These are phyloP conservation scores for Eriocheir sinensis DNA, from an alignment of 1,140 invertebrate genomes.

Conservation along the genomic window DNA sequence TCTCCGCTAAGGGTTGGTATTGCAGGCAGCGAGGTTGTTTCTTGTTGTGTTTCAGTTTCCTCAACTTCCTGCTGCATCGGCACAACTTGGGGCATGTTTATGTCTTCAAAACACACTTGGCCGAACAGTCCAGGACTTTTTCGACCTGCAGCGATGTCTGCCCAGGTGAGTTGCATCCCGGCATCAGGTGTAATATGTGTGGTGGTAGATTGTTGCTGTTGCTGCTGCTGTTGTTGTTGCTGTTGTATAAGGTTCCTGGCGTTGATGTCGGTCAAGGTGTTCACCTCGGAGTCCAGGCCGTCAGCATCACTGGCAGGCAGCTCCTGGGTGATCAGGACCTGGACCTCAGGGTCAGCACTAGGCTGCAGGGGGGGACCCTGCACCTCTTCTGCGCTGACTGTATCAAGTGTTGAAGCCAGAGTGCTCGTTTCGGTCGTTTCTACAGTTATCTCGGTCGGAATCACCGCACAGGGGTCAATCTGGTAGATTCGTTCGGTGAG, in stretches of 20 bases:
- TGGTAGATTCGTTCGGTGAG: conserved; percentile 79
- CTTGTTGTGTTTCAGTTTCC: conserved; percentile 28
- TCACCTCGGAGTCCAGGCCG: conserved; percentile 65
- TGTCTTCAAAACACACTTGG: conserved; percentile 49
- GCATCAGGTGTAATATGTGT: conserved; percentile 29
- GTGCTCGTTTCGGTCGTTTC: conserved; percentile 76
- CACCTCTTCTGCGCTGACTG: conserved; percentile 48
- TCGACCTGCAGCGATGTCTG: conserved; percentile 78
- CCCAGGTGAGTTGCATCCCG: conserved; percentile 72
- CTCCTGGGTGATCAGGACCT: conserved; percentile 66
- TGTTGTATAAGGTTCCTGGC: conserved; percentile 28
- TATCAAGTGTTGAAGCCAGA: conserved; percentile 72
- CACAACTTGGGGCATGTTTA: conserved; percentile 6
- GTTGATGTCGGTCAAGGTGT: conserved; percentile 54
- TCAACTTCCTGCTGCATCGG: conserved; percentile 42
- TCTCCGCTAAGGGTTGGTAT: conserved; percentile 56
- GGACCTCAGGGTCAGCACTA: conserved; percentile 51
- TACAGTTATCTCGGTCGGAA: conserved; percentile 76
- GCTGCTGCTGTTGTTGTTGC: neutral
- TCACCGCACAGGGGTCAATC: conserved; percentile 78
- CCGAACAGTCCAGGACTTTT: conserved; percentile 75
- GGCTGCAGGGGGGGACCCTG: conserved; percentile 51
- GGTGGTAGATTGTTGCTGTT: conserved; percentile 35
- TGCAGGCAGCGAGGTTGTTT: conserved; percentile 54
- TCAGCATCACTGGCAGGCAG: conserved; percentile 57